Conservation (phyloP, 2,888 invertebrate genomes). For the Silvanus unidentatus region DNA sequence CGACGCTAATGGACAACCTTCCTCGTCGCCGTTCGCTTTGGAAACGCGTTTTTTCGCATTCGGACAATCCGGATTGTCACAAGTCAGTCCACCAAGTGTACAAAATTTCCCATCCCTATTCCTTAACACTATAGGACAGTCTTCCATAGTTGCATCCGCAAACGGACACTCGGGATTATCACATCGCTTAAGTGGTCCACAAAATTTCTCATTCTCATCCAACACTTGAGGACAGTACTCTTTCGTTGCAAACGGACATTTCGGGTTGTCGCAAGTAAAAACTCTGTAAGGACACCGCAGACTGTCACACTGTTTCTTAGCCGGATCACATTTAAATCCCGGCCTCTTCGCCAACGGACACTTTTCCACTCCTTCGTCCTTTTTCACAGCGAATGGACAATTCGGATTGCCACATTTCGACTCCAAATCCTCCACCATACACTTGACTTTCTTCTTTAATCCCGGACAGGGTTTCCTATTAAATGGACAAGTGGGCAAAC, state of each 20-base stretch:
- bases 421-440: background rate
- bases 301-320: too few relatives aligned
- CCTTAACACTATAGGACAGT: slow-evolving; percentile 6
- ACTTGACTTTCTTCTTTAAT: background rate
- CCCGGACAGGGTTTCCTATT: slow-evolving; percentile 18
- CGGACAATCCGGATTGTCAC: slow-evolving; percentile 17
- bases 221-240: slow-evolving; percentile 5
- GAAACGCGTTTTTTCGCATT: slow-evolving; percentile 7
- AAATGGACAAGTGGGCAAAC: slow-evolving; percentile 22
- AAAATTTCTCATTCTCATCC: slow-evolving; percentile 9
- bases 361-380: too few relatives aligned
- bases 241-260: slow-evolving; percentile 17
- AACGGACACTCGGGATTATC: slow-evolving; percentile 28
- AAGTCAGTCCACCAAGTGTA: slow-evolving; percentile 1
- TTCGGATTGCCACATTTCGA: slow-evolving; percentile 1
- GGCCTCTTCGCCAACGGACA: too few relatives aligned
- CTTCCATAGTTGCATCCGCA: slow-evolving; percentile 6
- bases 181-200: too few relatives aligned
- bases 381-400: slow-evolving; percentile 3
- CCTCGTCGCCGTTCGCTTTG: too few relatives aligned
- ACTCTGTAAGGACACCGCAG: too few relatives aligned
- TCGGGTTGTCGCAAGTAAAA: slow-evolving; percentile 16
- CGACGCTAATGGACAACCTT: too few relatives aligned
- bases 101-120: background rate
- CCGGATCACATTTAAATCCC: too few relatives aligned